phyloP scores from a whole-genome alignment of 2,113 vertebrate species.

The Gymnogyps californianus region DNA sequence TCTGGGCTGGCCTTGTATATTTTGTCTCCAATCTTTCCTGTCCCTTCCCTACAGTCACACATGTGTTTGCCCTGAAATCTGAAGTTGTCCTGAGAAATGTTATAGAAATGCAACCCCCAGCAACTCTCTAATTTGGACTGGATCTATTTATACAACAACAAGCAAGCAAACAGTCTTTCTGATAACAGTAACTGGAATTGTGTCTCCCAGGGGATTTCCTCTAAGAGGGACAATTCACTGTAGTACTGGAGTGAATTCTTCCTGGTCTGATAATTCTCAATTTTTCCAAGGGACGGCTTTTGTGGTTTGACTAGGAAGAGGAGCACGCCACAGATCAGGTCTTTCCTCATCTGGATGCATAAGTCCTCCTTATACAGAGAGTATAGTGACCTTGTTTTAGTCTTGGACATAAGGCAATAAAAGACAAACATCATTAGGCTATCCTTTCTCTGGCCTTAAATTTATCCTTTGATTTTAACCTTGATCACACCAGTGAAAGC shows the following conservation, averaged over 20 bases:
- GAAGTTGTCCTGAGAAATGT: background rate
- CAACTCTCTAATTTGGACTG: background rate
- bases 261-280: background rate
- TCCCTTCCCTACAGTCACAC: background rate
- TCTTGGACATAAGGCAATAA: background rate
- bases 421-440: background rate
- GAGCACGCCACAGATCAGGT: background rate
- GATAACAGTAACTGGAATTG: background rate
- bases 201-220: background rate
- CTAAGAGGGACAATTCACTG: background rate
- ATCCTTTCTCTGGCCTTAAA: background rate
- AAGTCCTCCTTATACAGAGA: background rate
- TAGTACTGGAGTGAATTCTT: background rate
- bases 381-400: background rate
- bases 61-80: background rate
- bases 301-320: background rate
- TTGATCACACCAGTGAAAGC: background rate
- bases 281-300: background rate
- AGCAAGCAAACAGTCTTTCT: background rate
- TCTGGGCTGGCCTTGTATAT: background rate
- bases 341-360: background rate
- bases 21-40: background rate
- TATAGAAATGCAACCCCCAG: background rate
- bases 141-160: background rate
- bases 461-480: background rate